Evolutionary conservation across 1,140 invertebrate species (phyloP).

Genomic region (Drosophila melanica): DNA sequence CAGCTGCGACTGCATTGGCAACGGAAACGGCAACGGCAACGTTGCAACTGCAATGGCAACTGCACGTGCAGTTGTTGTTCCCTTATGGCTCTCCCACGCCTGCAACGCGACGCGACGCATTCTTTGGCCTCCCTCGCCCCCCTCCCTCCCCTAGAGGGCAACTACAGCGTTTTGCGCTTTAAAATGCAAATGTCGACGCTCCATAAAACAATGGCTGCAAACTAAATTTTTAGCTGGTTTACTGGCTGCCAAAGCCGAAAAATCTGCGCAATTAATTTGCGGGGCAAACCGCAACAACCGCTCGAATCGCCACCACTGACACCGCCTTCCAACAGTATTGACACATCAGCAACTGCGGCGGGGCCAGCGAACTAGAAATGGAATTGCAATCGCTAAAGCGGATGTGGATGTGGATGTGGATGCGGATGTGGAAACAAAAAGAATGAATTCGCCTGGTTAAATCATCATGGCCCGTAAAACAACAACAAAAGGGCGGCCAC

Average conservation of each 20-base stretch:
- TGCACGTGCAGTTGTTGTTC: conserved; percentile 61
- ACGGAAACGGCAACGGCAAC: not conserved
- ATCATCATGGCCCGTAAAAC: conserved; percentile 23
- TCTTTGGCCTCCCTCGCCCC: conserved; percentile 9
- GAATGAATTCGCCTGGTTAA: conserved; percentile 72
- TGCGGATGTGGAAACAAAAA: conserved; percentile 39
- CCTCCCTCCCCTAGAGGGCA: not conserved
- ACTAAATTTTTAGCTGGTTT: conserved; percentile 47
- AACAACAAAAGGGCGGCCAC: conserved; percentile 80
- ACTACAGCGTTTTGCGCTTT: conserved; percentile 43
- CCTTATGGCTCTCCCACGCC: conserved; percentile 38
- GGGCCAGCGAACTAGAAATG: conserved; percentile 56
- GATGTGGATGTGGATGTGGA: not conserved
- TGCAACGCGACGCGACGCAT: conserved; percentile 57
- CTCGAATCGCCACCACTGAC: conserved; percentile 5
- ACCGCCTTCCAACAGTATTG: conserved; percentile 44
- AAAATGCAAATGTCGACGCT: conserved; percentile 69
- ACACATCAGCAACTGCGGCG: conserved; percentile 70
- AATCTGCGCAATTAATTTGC: conserved; percentile 79
- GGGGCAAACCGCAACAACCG: conserved; percentile 67
- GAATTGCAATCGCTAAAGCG: conserved; percentile 71
- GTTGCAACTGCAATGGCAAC: not conserved
- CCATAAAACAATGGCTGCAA: conserved; percentile 40
- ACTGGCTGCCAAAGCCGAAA: conserved; percentile 37
- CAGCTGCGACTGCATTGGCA: conserved; percentile 56